Evolutionary conservation across 2,113 vertebrate species (phyloP).

Genomic region (Melanerpes aurifrons): DNA sequence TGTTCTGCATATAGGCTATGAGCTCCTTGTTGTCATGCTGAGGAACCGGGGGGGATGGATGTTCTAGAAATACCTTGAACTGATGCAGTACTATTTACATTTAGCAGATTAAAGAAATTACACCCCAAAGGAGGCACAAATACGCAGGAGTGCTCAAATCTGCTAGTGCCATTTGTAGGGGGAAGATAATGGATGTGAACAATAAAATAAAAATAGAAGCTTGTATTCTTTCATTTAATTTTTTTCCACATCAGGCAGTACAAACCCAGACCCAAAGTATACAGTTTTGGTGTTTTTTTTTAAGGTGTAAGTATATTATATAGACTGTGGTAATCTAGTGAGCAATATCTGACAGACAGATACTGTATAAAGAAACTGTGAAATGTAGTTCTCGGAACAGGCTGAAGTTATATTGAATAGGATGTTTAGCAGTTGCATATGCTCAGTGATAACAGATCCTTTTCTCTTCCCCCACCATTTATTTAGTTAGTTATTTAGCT

Average conservation of each 20-base stretch:
- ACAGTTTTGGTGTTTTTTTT: not conserved
- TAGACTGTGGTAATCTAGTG: constrained; percentile 57
- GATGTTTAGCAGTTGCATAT: constrained; percentile 60
- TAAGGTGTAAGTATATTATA: constrained; percentile 16
- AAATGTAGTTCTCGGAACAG: constrained; percentile 56
- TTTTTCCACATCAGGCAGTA: not conserved
- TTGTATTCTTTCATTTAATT: not conserved
- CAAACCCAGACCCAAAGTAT: not conserved
- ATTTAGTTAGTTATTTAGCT: not conserved
- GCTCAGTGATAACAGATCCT: constrained; percentile 48
- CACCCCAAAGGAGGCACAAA: constrained; percentile 6
- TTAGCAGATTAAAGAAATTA: constrained; percentile 7
- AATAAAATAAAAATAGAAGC: not conserved
- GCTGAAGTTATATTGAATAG: constrained; percentile 58
- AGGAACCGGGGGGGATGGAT: not conserved
- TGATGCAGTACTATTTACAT: not conserved
- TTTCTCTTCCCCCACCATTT: not conserved
- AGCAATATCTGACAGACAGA: constrained; percentile 68
- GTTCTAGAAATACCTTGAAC: not conserved
- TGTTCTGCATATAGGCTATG: not conserved
- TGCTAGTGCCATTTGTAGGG: not conserved
- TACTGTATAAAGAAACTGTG: constrained; percentile 56
- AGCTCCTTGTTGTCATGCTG: not conserved
- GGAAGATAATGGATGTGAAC: not conserved
- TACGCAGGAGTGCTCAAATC: not conserved